Conservation (phyloP, 2,888 invertebrate species). For the Teinopalpus imperialis region DNA sequence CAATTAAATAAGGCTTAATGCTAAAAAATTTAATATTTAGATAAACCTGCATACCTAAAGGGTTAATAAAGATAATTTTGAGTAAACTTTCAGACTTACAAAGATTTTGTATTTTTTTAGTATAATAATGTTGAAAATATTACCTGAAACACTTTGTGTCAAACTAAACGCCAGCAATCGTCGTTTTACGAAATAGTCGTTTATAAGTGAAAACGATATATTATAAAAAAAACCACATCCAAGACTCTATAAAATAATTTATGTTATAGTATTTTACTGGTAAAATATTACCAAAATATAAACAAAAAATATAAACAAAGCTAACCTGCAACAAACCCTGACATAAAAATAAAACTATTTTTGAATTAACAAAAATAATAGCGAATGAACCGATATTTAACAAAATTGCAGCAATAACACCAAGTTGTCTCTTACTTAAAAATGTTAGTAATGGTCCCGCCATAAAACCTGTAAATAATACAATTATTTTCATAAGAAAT, state of each 20-base stretch:
- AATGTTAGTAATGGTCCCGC: slow-evolving; percentile 47
- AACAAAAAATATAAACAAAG: slow-evolving; percentile 18
- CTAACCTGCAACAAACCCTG: slow-evolving; percentile 52
- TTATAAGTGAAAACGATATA: slow-evolving; percentile 44
- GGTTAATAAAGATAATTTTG: no score
- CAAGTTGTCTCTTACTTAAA: slow-evolving; percentile 45
- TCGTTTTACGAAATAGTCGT: slow-evolving; percentile 53
- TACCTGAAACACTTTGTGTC: slow-evolving; percentile 49
- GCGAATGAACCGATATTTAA: slow-evolving; percentile 42
- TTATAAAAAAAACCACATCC: slow-evolving; percentile 50
- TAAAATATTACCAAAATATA: slow-evolving; percentile 1
- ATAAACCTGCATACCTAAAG: no score
- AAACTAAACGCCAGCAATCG: slow-evolving; percentile 49
- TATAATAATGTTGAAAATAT: slow-evolving; percentile 18
- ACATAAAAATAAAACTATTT: slow-evolving; percentile 43
- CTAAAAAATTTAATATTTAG: no score
- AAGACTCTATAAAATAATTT: slow-evolving; percentile 41
- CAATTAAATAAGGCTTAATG: no score
- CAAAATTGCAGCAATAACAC: slow-evolving; percentile 38
- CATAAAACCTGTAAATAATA: slow-evolving; percentile 50
- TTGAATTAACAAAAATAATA: slow-evolving; percentile 44
- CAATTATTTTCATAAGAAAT: no score
- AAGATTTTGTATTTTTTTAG: no score
- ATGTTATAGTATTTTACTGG: not conserved
- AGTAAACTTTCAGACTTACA: no score